Evolutionary conservation across 2,888 invertebrate genomes (phyloP).

Genomic region (Patella caerulea): DNA sequence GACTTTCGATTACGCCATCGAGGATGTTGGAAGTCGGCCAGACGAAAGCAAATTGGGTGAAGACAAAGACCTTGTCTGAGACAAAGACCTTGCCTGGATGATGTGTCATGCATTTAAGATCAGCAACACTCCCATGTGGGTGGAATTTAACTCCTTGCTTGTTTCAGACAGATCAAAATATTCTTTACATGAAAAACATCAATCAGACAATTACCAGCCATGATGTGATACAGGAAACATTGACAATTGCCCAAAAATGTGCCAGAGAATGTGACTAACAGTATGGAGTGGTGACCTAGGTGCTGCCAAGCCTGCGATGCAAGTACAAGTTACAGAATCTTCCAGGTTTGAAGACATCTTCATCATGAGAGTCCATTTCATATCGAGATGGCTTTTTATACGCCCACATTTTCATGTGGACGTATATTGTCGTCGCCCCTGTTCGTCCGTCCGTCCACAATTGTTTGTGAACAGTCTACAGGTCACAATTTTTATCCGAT

Average conservation of each 20-base stretch:
- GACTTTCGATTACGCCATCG: conserved; percentile 16
- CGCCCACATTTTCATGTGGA: too few species aligned
- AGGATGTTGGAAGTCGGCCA: not conserved
- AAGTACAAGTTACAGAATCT: too few species aligned
- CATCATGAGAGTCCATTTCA: conserved; percentile 41
- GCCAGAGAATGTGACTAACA: conserved; percentile 30
- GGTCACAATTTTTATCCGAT: too few species aligned
- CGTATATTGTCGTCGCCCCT: too few species aligned
- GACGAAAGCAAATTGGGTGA: not conserved
- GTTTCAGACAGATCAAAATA: conserved; percentile 30
- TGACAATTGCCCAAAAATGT: conserved; percentile 30
- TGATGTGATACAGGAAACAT: conserved; percentile 37
- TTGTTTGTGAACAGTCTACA: too few species aligned
- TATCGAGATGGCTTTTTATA: too few species aligned
- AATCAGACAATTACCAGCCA: conserved; percentile 28
- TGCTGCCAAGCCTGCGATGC: too few species aligned
- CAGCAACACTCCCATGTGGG: conserved; percentile 34
- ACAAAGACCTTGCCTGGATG: too few species aligned
- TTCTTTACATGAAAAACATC: conserved; percentile 38
- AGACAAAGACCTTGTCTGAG: conserved; percentile 17
- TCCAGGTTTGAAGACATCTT: conserved; percentile 44
- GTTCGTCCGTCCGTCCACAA: too few species aligned
- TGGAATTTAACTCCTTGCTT: conserved; percentile 33
- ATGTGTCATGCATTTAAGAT: conserved; percentile 23
- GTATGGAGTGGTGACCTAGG: conserved; percentile 36